Base-by-base conservation (phyloP, 2,888 invertebrate genomes). In the Sesamia inferens region DNA sequence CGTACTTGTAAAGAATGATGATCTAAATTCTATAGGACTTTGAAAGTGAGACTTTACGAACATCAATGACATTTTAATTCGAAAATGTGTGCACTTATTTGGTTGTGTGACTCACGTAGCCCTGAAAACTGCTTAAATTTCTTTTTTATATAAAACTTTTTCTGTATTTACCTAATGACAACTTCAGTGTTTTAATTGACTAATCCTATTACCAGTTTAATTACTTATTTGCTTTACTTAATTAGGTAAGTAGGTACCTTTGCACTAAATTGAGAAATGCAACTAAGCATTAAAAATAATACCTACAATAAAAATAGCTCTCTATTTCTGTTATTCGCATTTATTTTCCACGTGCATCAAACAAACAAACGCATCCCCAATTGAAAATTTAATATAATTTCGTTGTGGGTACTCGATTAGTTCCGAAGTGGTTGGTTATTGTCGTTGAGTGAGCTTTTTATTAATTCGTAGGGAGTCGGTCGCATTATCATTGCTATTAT, bases 401-500 rank as follows among this genome's bases (percentile, higher is more conserved):
- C 85, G 88, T 86, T 90, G 88, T 90, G 89, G 92, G 91, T 92
- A 92, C 90, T 92, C 93, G 93, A 95, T 95, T 94, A 94, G 92
- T 94, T 94, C 92, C 91, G 88, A 93, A 94, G 94, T 93, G 93
- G 94, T 88, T 88, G 85, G 91, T 94, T 93, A 95, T 95, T 95
- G 94, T 95, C 91, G 91, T 94, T 87, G 91, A 94, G 94, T 94
- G 94, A 95, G 93, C 90, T 94, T 96, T 95, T 94, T 95, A 95
- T 95, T 95, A 95, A 94, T 95, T 92, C 90, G 92, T 90, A 90
- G 95, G 95, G 94, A 94, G 94, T 94, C 91, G 89, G 90, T 89
- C 89, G 93, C 91, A 93, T 93, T 94, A 94, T 95, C 92, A 94
- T 94, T 90, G 89, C 80, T 90, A 89, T 94, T 94, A 92, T 93